Percentiles rank a stretch among this genome's conserved stretches.
Evolutionary conservation across 2,888 invertebrate species (phyloP).

Genomic region (Diarsia rubi): DNA sequence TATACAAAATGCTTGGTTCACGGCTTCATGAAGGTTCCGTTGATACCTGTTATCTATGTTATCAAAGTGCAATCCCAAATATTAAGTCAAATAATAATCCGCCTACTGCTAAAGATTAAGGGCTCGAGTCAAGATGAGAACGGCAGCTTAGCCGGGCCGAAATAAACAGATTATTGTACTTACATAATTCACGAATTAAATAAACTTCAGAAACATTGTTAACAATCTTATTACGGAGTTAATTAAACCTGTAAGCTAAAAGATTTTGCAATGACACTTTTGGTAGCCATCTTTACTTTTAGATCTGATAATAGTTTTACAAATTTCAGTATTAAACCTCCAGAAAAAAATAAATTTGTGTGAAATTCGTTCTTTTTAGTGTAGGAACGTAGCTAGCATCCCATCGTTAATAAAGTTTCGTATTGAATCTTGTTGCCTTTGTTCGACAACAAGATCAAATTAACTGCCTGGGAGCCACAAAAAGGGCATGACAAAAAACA

Average conservation of each 20-base stretch:
- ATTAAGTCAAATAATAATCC: constrained; percentile 18
- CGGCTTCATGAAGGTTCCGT: not conserved
- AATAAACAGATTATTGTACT: constrained; percentile 70
- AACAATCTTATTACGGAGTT: constrained; percentile 38
- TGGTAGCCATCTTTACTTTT: constrained; percentile 2
- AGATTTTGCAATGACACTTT: not conserved
- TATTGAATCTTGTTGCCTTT: too few species aligned
- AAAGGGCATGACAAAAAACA: too few species aligned
- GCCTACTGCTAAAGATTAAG: constrained; percentile 40
- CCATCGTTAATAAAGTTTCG: not conserved
- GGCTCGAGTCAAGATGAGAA: constrained; percentile 19
- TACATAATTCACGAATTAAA: constrained; percentile 61
- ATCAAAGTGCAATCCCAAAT: constrained; percentile 15
- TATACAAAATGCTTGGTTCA: not conserved
- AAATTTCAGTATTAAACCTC: too few species aligned
- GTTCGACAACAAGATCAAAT: too few species aligned
- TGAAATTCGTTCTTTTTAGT: too few species aligned
- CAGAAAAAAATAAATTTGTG: not conserved
- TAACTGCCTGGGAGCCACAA: not conserved
- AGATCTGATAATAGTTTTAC: not conserved
- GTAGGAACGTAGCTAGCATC: not conserved
- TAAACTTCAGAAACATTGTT: constrained; percentile 36
- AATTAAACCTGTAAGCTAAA: constrained; percentile 32
- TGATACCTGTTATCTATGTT: not conserved
- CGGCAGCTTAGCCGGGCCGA: constrained; percentile 43